Conservation (phyloP, 2,888 invertebrate species). For the Coelinius sp. region DNA sequence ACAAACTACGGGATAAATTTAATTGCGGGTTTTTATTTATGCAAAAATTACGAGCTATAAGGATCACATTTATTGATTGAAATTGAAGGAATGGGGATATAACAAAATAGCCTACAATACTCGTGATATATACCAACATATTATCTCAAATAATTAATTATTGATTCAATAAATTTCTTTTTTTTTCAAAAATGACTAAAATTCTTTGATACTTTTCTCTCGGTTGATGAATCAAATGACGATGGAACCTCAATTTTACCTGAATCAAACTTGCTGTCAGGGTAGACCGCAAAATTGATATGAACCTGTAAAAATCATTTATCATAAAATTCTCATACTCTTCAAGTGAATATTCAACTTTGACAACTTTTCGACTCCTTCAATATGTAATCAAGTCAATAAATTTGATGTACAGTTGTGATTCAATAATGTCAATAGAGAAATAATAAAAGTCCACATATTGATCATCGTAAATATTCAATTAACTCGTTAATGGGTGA, state of each 20-base stretch:
- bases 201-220: slow-evolving; percentile 56
- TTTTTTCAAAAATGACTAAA: not conserved
- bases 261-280: slow-evolving; percentile 68
- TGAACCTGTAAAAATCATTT: slow-evolving; percentile 67
- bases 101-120: not conserved
- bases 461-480: not conserved
- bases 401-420: not conserved
- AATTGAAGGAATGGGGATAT: not conserved
- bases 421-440: not conserved
- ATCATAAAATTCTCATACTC: slow-evolving; percentile 2
- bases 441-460: not conserved
- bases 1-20: not conserved
- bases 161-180: not conserved
- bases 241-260: slow-evolving; percentile 65
- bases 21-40: not conserved
- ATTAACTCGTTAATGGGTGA: not conserved
- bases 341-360: not conserved
- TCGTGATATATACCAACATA: not conserved
- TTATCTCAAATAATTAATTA: not conserved
- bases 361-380: not conserved
- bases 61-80: not conserved
- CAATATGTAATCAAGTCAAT: not conserved
- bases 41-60: not conserved
- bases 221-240: slow-evolving; percentile 56
- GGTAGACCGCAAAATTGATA: slow-evolving; percentile 68